phyloP scores from a whole-genome alignment of 1,140 invertebrate species.

The Zaprionus inermis region DNA sequence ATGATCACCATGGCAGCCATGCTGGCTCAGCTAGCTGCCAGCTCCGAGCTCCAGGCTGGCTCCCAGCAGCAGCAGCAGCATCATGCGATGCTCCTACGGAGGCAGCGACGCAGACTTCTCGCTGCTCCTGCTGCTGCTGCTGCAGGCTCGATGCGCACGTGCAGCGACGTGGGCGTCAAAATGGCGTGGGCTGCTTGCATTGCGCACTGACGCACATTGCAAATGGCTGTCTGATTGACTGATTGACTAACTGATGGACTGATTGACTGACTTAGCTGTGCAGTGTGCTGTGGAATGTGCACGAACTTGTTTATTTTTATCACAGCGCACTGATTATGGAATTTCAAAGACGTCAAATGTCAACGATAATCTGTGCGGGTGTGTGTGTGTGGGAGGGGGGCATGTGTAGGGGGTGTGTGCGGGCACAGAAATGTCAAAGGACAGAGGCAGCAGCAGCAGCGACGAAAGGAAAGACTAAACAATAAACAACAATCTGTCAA shows the following conservation, averaged over 20 bases:
- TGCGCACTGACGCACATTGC: constrained; percentile 8
- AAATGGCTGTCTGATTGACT: background rate
- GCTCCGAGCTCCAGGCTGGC: background rate
- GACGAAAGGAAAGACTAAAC: constrained; percentile 15
- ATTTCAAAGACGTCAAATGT: constrained; percentile 34
- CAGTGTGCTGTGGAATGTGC: background rate
- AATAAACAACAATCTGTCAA: constrained; percentile 72
- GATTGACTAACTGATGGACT: background rate
- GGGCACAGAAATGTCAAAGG: constrained; percentile 8
- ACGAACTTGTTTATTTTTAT: constrained; percentile 49
- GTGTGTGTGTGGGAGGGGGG: background rate
- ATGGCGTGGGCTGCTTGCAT: background rate
- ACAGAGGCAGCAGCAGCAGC: background rate
- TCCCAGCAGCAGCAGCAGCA: background rate
- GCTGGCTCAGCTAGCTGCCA: constrained; percentile 33
- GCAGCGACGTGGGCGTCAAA: background rate
- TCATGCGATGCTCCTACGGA: background rate
- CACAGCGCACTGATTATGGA: constrained; percentile 58
- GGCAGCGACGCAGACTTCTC: background rate
- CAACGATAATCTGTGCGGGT: background rate
- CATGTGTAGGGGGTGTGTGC: background rate
- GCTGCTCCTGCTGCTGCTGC: background rate
- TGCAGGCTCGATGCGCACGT: constrained; percentile 9
- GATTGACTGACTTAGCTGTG: background rate
- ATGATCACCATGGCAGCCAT: constrained; percentile 42